These are phyloP conservation scores for Aporophyla lueneburgensis DNA, from an alignment of 2,888 invertebrate genomes.

Conservation along the genomic window DNA sequence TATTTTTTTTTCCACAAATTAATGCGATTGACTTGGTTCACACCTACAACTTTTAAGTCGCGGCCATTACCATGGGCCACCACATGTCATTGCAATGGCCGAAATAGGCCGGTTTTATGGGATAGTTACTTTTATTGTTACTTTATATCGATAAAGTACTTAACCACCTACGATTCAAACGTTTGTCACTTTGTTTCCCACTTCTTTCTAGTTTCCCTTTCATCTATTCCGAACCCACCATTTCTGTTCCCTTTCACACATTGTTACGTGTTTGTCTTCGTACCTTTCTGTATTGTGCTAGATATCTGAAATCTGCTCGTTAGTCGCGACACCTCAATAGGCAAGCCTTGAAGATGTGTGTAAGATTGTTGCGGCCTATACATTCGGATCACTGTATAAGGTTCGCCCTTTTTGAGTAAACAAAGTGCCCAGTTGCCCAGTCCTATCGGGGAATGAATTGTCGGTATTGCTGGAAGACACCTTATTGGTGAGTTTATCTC, in stretches of 20 bases:
- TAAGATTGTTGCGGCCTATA: slow-evolving; percentile 52
- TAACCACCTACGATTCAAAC: neutral
- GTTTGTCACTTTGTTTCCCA: neutral
- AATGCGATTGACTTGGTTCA: too few species aligned
- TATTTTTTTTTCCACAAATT: too few species aligned
- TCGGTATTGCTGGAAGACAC: neutral
- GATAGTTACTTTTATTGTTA: neutral
- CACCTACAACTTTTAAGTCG: too few species aligned
- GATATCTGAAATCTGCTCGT: slow-evolving; percentile 83
- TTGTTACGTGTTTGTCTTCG: slow-evolving; percentile 16
- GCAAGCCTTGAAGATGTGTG: slow-evolving; percentile 56
- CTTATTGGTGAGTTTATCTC: slow-evolving; percentile 31
- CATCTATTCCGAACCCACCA: slow-evolving; percentile 9
- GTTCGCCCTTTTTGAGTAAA: slow-evolving; percentile 44
- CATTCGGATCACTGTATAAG: slow-evolving; percentile 48
- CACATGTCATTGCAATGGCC: too few species aligned
- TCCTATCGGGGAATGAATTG: slow-evolving; percentile 41
- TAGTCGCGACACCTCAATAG: slow-evolving; percentile 84
- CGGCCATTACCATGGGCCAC: too few species aligned
- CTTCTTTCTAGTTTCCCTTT: slow-evolving; percentile 13
- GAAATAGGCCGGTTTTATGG: neutral
- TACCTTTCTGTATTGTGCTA: slow-evolving; percentile 62
- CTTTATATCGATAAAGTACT: neutral
- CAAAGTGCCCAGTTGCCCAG: slow-evolving; percentile 37
- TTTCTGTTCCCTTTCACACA: slow-evolving; percentile 12